These are phyloP conservation scores for Sarcoramphus papa DNA, from an alignment of 2,797 vertebrate genomes.

Conservation along the genomic window DNA sequence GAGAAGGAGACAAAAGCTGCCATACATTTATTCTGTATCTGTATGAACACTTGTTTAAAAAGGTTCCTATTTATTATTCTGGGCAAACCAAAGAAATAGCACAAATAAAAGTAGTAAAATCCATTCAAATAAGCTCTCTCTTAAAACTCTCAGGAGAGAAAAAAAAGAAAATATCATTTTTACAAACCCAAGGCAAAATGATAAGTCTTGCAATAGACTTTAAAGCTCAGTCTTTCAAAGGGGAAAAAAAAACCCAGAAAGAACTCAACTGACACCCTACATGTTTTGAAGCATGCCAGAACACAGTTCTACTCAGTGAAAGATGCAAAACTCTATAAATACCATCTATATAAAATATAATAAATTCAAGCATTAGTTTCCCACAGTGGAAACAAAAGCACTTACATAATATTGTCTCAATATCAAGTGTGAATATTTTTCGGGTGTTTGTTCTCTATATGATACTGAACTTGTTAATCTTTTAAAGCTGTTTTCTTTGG, in stretches of 20 bases:
- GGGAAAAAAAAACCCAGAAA: background rate
- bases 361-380: background rate
- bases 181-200: background rate
- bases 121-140: background rate
- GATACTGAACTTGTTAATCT: background rate
- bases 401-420: background rate
- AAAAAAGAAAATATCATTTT: background rate
- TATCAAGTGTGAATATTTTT: background rate
- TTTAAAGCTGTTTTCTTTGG: background rate
- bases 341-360: background rate
- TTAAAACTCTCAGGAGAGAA: background rate
- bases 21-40: background rate
- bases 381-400: background rate
- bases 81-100: background rate
- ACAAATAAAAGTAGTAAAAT: background rate
- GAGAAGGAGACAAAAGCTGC: background rate
- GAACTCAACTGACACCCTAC: background rate
- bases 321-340: background rate
- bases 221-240: background rate
- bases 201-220: background rate
- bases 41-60: background rate
- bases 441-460: background rate
- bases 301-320: background rate
- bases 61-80: background rate
- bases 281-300: background rate